Percentiles rank a stretch among this genome's conserved stretches.
Evolutionary conservation across 2,113 vertebrate genomes (phyloP).

Genomic region (Ceyx melanurus): DNA sequence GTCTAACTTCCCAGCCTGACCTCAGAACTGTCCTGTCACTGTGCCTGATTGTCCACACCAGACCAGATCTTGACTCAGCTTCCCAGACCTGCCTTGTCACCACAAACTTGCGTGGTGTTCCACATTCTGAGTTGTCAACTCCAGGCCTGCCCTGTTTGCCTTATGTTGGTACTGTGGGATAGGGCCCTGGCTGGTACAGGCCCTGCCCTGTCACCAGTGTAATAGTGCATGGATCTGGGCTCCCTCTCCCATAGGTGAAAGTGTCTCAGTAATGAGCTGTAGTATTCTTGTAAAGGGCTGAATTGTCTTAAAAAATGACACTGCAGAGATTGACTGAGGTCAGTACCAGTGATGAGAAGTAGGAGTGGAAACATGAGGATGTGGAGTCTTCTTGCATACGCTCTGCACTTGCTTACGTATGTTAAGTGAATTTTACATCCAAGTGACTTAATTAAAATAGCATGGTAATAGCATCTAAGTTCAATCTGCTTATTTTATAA

Average conservation of each 20-base stretch:
- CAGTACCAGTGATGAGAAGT: background rate
- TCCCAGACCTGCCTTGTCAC: background rate
- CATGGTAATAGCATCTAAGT: background rate
- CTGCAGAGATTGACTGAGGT: background rate
- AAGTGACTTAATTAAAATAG: background rate
- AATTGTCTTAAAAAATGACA: background rate
- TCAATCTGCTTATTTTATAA: background rate
- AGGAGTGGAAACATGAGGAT: background rate
- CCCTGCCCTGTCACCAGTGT: background rate
- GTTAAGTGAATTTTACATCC: background rate
- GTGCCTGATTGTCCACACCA: background rate
- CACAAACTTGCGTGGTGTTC: background rate
- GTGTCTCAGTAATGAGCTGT: background rate
- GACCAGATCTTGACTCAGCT: background rate
- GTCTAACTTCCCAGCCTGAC: background rate
- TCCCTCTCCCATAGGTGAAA: background rate
- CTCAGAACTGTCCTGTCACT: background rate
- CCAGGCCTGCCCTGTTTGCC: background rate
- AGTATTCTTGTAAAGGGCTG: background rate
- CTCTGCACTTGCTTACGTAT: accelerated
- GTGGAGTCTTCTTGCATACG: background rate
- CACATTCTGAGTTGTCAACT: background rate
- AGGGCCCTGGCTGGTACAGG: background rate
- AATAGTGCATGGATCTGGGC: background rate
- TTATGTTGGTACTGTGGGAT: background rate